Conservation (phyloP, 2,888 invertebrate genomes). For the Chrysolina haemoptera region DNA sequence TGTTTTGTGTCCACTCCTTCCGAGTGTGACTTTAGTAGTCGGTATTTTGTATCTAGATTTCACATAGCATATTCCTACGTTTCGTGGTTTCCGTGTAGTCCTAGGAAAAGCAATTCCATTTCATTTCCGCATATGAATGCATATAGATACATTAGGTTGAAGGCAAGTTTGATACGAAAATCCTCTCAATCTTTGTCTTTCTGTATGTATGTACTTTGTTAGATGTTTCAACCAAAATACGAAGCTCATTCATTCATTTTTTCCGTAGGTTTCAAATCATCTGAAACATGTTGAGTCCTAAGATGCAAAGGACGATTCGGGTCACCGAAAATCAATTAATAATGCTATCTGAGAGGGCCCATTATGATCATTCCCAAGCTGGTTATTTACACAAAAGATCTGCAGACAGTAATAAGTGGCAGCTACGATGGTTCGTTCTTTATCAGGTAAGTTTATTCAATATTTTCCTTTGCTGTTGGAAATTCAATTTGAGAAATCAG, state of each 20-base stretch:
- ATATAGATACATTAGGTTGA: too few relatives aligned
- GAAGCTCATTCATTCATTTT: background rate
- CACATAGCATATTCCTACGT: too few relatives aligned
- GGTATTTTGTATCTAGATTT: too few relatives aligned
- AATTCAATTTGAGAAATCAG: background rate
- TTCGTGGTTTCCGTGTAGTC: too few relatives aligned
- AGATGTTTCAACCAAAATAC: too few relatives aligned
- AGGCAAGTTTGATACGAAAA: too few relatives aligned
- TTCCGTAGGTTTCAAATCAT: constrained; percentile 29
- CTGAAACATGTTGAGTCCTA: constrained; percentile 80
- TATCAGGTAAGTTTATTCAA: constrained; percentile 77
- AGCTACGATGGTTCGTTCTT: constrained; percentile 84
- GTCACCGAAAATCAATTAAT: constrained; percentile 89
- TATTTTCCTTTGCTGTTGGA: background rate
- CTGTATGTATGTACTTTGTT: too few relatives aligned
- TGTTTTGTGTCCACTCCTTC: too few relatives aligned
- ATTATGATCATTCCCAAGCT: constrained; percentile 85
- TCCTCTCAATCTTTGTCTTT: too few relatives aligned
- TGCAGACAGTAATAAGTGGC: constrained; percentile 91
- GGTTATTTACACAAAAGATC: constrained; percentile 90
- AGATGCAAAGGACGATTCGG: constrained; percentile 88
- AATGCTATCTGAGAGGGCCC: constrained; percentile 89
- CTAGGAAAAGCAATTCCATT: too few relatives aligned
- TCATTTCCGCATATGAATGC: too few relatives aligned
- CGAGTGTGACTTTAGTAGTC: too few relatives aligned